These are phyloP conservation scores for Poecile atricapillus DNA, from an alignment of 2,113 vertebrate species.

Conservation along the genomic window DNA sequence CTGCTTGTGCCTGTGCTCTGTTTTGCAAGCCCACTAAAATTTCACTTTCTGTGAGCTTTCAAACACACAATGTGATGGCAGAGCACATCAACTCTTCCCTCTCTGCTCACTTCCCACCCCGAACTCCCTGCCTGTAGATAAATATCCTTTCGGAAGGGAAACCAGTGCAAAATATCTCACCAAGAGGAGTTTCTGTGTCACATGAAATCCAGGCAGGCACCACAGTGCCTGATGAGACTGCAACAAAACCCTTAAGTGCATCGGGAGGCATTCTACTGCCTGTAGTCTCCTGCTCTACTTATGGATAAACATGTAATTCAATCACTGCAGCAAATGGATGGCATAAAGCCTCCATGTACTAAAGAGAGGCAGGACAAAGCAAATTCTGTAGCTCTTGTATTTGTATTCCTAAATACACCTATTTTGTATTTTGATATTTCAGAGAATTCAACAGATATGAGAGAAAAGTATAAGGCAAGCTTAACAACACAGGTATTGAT, in stretches of 20 bases:
- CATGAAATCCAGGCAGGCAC: slow-evolving; percentile 67
- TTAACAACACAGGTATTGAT: background rate
- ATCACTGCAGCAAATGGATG: slow-evolving; percentile 69
- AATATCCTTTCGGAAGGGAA: slow-evolving; percentile 39
- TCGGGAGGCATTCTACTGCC: slow-evolving; percentile 57
- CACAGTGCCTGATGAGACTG: slow-evolving; percentile 62
- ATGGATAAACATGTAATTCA: slow-evolving; percentile 74
- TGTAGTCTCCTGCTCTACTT: slow-evolving; percentile 58
- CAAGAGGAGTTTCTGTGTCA: slow-evolving; percentile 61
- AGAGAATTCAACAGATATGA: background rate
- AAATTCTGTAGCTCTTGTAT: background rate
- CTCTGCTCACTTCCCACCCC: background rate
- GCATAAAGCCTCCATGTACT: slow-evolving; percentile 27
- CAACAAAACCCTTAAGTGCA: slow-evolving; percentile 75
- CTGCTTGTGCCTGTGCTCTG: background rate
- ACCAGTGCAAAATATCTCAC: slow-evolving; percentile 4
- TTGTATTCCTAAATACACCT: background rate
- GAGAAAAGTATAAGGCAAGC: background rate
- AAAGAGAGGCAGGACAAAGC: slow-evolving; percentile 23
- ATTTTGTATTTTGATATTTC: background rate
- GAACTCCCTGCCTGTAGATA: background rate
- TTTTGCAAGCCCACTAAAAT: background rate
- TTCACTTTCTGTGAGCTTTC: background rate
- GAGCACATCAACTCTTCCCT: background rate
- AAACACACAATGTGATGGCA: background rate